Base-by-base conservation (phyloP, 53 echinoderm and acorn worm species). In the Stichopus horrens region DNA sequence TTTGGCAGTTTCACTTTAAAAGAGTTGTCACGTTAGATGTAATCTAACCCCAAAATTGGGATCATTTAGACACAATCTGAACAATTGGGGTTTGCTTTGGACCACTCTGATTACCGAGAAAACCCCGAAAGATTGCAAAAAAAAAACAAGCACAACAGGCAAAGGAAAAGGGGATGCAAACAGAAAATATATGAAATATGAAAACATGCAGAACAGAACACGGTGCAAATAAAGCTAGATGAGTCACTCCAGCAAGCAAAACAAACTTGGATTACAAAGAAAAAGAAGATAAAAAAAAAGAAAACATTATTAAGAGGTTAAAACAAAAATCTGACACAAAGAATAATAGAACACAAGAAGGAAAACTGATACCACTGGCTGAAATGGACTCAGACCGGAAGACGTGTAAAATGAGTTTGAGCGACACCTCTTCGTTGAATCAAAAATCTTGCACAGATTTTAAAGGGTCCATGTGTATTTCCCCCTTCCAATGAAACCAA, bases 201-300 rank as follows among this genome's bases (percentile, higher is more conserved):
- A 37, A 37, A 54, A 21, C 81, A 81, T 81, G 81, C 81, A 81
- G 57, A 55, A 20, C 56, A 58, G 58, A 58, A 58, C 81, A 56
- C 57, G 11, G 58, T 81, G 58, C 57, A 56, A 55, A 8, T 18
- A 20, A 79, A 53, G 21, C 8, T 57, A 56, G 7, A 81, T 18
- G 57, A 55, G 21, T 13, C 18, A 68, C 18, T 81, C 81, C 11
- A 21, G 58, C 81, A 56, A 57, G 81, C 81, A 81, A 58, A 81
- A 81, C 81, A 81, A 81, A 81, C 81, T 81, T 81, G 58, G 20
- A 56, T 81, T 58, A 81, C 21, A 81, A 81, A 81, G 55, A 20
- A 80, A 13, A 58, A 54, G 81, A 71, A 71, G 19, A 71, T 71
- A 58, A 58, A 19, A 81, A 81, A 77, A 10, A 54, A 53, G 23